A percentile compares a stretch with the other conserved stretches of the same genome.
Conservation (phyloP, 37 sponge, comb jelly and placozoan genomes). For the Corticium candelabrum region DNA sequence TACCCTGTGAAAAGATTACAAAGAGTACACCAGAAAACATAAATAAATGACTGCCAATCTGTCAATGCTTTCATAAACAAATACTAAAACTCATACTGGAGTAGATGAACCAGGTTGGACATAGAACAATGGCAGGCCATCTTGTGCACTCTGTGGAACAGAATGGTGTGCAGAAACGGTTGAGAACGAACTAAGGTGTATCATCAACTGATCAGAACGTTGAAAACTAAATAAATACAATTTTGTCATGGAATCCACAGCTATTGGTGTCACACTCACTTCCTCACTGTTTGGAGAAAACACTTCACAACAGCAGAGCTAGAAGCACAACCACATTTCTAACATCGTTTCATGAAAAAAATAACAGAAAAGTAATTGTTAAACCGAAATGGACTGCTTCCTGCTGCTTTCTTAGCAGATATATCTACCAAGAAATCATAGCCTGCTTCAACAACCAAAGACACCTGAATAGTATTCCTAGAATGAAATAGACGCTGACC, state of each 20-base stretch:
- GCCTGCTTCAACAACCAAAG: neutral
- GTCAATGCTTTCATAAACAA: too few species aligned
- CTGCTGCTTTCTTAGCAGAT: too few species aligned
- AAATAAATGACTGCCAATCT: neutral
- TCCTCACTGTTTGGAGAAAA: constrained; percentile 51
- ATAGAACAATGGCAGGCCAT: constrained; percentile 68
- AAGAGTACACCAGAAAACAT: neutral
- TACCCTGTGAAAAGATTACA: too few species aligned
- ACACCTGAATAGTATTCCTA: neutral
- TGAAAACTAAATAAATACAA: constrained; percentile 5
- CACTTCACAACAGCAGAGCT: constrained; percentile 37
- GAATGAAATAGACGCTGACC: neutral
- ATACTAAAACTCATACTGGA: too few species aligned
- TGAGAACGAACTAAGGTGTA: constrained; percentile 53
- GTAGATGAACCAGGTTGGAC: constrained; percentile 40
- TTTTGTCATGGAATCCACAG: neutral
- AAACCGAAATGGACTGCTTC: too few species aligned
- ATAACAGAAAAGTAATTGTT: too few species aligned
- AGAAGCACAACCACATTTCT: too few species aligned
- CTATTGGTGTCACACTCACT: too few species aligned
- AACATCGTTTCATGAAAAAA: too few species aligned
- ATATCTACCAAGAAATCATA: neutral
- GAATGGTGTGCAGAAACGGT: constrained; percentile 27
- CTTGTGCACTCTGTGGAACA: constrained; percentile 33
- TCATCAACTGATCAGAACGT: constrained; percentile 45